Percentiles rank a stretch among this genome's conserved stretches.
These are phyloP conservation scores for Laticauda laticaudata DNA, from an alignment of 2,113 vertebrate species.

Conservation along the genomic window DNA sequence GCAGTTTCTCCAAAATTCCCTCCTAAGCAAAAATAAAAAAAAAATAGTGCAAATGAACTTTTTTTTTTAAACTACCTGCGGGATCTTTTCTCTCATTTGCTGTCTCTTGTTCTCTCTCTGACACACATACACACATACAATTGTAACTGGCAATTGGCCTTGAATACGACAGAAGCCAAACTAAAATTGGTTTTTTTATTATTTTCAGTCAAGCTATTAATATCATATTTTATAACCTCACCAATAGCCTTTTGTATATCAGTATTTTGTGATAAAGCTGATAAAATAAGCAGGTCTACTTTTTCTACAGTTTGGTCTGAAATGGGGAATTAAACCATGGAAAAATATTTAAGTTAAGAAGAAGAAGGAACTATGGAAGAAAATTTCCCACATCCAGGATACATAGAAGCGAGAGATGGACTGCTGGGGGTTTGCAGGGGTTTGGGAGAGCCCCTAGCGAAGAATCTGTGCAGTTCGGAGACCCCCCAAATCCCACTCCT, in stretches of 20 bases:
- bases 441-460: too few species aligned
- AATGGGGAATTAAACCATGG: not conserved
- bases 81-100: too few species aligned
- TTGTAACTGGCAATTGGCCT: not conserved
- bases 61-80: too few species aligned
- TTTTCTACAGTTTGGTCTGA: not conserved
- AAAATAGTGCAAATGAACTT: too few species aligned
- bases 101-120: too few species aligned
- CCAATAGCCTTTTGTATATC: not conserved
- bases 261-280: not conserved
- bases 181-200: not conserved
- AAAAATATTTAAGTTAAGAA: not conserved
- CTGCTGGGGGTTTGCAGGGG: too few species aligned
- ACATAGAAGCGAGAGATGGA: too few species aligned
- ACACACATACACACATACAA: not conserved
- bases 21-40: too few species aligned
- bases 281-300: not conserved
- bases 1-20: too few species aligned
- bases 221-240: conserved; percentile 12
- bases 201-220: not conserved
- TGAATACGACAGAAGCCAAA: conserved; percentile 6
- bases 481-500: too few species aligned
- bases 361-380: not conserved
- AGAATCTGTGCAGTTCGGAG: too few species aligned
- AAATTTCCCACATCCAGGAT: not conserved